Conservation (phyloP, 2,888 invertebrate species). For the Dolichomitus sp. region DNA sequence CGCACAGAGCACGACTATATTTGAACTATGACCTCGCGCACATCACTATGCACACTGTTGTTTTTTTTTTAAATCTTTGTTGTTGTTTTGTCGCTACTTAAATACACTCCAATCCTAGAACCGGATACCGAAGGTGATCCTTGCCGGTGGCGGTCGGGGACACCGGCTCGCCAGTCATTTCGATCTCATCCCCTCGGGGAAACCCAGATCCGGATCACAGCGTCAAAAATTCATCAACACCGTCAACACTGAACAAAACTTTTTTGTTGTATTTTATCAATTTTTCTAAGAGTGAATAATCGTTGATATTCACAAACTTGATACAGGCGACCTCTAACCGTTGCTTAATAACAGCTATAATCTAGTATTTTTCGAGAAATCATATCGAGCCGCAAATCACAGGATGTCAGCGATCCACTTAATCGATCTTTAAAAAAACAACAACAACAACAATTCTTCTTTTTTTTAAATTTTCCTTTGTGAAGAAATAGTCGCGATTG, state of each 20-base stretch:
- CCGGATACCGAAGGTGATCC: slow-evolving; percentile 48
- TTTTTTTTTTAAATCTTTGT: background rate
- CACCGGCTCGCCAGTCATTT: slow-evolving; percentile 36
- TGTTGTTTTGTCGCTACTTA: background rate
- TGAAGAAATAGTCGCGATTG: background rate
- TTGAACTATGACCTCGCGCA: slow-evolving; percentile 5
- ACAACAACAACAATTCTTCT: background rate
- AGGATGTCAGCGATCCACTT: background rate
- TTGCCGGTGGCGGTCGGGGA: slow-evolving; percentile 32
- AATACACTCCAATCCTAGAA: background rate
- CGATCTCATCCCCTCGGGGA: slow-evolving; percentile 28
- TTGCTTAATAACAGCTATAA: too few species aligned
- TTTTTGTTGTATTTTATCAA: background rate
- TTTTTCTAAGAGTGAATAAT: too few species aligned
- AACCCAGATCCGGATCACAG: background rate
- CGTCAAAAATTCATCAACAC: background rate
- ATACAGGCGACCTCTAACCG: background rate
- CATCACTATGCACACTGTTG: slow-evolving; percentile 1
- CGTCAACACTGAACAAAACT: slow-evolving; percentile 11
- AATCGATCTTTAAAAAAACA: too few species aligned
- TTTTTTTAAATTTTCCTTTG: background rate
- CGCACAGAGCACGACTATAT: slow-evolving; percentile 14
- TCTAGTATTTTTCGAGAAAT: background rate
- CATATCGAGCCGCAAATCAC: background rate
- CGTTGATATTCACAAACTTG: background rate